Evolutionary conservation across 2,888 invertebrate genomes (phyloP).

Genomic region (Harmothoe impar): DNA sequence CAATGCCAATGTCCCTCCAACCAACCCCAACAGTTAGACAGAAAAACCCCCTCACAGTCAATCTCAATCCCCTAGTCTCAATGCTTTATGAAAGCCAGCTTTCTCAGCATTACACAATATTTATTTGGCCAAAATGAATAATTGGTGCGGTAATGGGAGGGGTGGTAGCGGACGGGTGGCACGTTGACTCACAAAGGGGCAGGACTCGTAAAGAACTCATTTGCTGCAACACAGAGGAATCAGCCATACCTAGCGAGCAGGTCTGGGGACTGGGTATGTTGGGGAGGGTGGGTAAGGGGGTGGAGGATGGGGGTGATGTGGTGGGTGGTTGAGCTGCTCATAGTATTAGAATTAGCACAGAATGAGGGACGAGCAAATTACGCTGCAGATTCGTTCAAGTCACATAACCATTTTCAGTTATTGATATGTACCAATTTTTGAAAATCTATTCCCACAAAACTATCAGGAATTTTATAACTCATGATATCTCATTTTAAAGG

Average conservation of each 20-base stretch:
- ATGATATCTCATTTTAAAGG: too few species aligned
- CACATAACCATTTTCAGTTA: too few species aligned
- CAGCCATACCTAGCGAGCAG: not conserved
- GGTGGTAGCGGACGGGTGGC: not conserved
- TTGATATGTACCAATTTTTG: too few species aligned
- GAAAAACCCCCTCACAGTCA: not conserved
- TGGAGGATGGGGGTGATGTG: not conserved
- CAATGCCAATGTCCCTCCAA: too few species aligned
- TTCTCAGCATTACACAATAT: constrained; percentile 3
- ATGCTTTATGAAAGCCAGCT: not conserved
- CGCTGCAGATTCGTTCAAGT: too few species aligned
- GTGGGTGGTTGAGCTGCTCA: not conserved
- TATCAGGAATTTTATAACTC: too few species aligned
- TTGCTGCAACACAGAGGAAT: not conserved
- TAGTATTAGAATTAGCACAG: too few species aligned
- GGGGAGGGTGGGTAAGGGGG: not conserved
- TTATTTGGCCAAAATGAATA: constrained; percentile 6
- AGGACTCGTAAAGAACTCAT: constrained; percentile 36
- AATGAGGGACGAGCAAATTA: too few species aligned
- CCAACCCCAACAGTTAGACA: not conserved
- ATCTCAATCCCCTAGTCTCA: not conserved
- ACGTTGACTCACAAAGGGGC: constrained; percentile 23
- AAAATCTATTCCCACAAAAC: too few species aligned
- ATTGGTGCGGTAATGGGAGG: not conserved
- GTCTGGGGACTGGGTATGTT: not conserved